Base-by-base conservation (phyloP, 2,888 invertebrate genomes). In the Lamellibrachia columna region DNA sequence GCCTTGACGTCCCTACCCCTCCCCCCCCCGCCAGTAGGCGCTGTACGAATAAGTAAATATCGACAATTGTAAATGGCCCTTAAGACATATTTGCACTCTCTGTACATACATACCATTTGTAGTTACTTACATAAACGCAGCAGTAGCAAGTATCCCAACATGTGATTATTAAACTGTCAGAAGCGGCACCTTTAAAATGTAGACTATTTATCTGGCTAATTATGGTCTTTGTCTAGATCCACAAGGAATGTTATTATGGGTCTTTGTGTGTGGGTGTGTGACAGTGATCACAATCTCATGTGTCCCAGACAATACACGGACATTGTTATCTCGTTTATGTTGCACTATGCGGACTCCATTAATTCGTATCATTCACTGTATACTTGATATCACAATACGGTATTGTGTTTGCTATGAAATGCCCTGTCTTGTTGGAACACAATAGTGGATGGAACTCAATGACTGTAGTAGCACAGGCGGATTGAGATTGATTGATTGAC, bases 361-460 rank as follows among this genome's bases (percentile, higher is more conserved):
- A 75, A 75, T 75, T 15, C 15, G 75, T 75, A 75, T 75, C 75
- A 75, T 75, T 75, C 22, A 8, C 75, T n/a, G 6, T n/a, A 75
- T 75, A 22, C 75, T 75, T 75, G 22, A 75, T 75, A 75, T 75
- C 75, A 75, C 2, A 75, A 75, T 22, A 22, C 22, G 22, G n/a
- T 75, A 75, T 75, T 75, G 75, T 75, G 75, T 75, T 75, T 75
- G 75, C 75, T 75, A n/a, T 75, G n/a, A 75, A 75, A 75, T 75
- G 75, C 22, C 75, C 58, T 2, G 75, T n/a, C 75, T 75, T 75
- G 75, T 75, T 2, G 75, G n/a, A 75, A 75, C 75, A 75, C 75
- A 75, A 75, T 75, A 75, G 75, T n/a, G 75, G 75, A 75, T 75
- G 75, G 22, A 22, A 75, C 75, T 75, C 15, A 75, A 75, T 22